A percentile compares a stretch with the other conserved stretches of the same genome.
Evolutionary conservation across 2,113 vertebrate genomes (phyloP).

Genomic region (Nestor notabilis): DNA sequence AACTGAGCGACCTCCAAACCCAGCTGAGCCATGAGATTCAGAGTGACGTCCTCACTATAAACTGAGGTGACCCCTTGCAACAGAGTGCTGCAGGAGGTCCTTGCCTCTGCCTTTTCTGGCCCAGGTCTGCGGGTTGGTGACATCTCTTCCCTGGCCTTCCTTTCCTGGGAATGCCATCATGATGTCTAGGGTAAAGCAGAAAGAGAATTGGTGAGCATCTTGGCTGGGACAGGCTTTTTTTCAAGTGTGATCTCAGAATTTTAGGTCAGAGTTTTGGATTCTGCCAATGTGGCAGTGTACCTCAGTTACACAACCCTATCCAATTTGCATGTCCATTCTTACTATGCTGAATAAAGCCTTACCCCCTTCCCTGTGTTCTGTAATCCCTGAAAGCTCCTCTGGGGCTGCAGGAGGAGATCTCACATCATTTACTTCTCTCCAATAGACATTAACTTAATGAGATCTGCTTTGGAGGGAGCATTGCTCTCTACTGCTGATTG

Average conservation of each 20-base stretch:
- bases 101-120: background rate
- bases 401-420: background rate
- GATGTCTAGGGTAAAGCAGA: background rate
- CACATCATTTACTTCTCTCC: background rate
- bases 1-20: slow-evolving; percentile 95
- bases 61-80: slow-evolving; percentile 63
- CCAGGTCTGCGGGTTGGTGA: background rate
- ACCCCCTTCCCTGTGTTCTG: background rate
- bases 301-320: background rate
- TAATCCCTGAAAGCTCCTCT: background rate
- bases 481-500: background rate
- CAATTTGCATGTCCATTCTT: background rate
- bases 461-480: background rate
- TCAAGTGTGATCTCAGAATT: background rate
- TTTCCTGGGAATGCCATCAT: background rate
- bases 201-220: background rate
- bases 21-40: slow-evolving; percentile 98
- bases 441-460: background rate
- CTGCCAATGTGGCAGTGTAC: rapidly evolving
- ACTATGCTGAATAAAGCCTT: slow-evolving; percentile 46
- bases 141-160: background rate
- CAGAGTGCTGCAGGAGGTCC: background rate
- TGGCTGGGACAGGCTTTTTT: background rate
- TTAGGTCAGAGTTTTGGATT: background rate
- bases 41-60: slow-evolving; percentile 95